Evolutionary conservation across 2,113 vertebrate species (phyloP).

Genomic region (Cyrtonyx montezumae): DNA sequence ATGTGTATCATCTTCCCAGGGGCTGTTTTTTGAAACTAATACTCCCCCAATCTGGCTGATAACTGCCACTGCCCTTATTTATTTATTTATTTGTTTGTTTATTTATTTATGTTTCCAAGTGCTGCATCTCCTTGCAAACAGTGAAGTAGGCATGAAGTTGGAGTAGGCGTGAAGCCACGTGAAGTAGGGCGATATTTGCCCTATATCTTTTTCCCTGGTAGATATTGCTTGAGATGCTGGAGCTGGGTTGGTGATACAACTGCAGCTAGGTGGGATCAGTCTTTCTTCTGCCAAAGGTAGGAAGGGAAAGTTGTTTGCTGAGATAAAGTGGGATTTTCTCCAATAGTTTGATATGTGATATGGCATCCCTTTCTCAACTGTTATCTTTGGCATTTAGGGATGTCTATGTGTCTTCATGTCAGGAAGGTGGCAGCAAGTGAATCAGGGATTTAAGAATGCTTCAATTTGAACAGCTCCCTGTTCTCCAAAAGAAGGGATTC

Average conservation of each 20-base stretch:
- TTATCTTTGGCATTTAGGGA: not conserved
- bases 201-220: not conserved
- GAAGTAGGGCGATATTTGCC: no score
- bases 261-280: not conserved
- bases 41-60: not conserved
- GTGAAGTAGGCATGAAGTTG: not conserved
- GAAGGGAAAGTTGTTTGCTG: constrained; percentile 2
- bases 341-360: not conserved
- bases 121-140: not conserved
- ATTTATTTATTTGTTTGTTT: not conserved
- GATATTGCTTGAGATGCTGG: not conserved
- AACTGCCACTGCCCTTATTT: fast-evolving
- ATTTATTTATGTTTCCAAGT: not conserved
- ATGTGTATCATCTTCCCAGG: not conserved
- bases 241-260: not conserved
- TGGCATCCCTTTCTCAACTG: not conserved
- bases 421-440: not conserved
- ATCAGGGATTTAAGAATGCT: not conserved
- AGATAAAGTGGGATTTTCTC: not conserved
- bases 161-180: no score
- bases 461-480: not conserved
- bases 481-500: not conserved
- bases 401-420: not conserved
- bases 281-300: not conserved
- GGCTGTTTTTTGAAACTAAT: not conserved